Base-by-base conservation (phyloP, 2,888 invertebrate species). In the Phyto melanocephala region DNA sequence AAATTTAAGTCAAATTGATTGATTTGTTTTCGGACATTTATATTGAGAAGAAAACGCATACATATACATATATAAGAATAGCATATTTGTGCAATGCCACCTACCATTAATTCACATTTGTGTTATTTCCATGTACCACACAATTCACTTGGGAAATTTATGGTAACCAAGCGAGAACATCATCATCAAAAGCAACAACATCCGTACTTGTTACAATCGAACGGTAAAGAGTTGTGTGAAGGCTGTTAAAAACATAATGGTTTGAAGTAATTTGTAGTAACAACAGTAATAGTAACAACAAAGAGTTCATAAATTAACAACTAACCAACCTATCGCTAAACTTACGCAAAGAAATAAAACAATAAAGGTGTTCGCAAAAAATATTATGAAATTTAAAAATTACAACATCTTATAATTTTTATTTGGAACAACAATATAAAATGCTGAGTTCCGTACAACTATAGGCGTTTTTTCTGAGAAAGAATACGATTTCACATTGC, bases 81-180 rank as follows among this genome's bases (percentile, higher is more conserved):
- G n/a, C 22, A 33, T 40, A 45, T 62, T 68, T 70, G 40, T 6
- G 67, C 33, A 47, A 60, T 54, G 42, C 70, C 74, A 74, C 68
- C 70, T 40, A 63, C 56, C 58, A 76, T 60, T 79, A 52, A 71
- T 45, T 20, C 62, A 75, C 77, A 80, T 75, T 68, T 84, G 83
- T 74, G 80, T 58, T 83, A 76, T 79, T 84, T 81, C 63, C 79
- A 83, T 83, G 79, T 79, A 78, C 62, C 70, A 50, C 17, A 42
- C 22, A 87, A 86, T 84, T 85, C 91, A 86, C 90, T 80, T 81
- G 87, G 88, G 90, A 89, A 88, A 88, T 88, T 87, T 88, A 86
- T 85, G 85, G 87, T 88, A 89, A 89, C 89, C 87, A 86, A 86
- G 85, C 86, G 86, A 88, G 89, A 89, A 90, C 88, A 90, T 89